Base-by-base conservation (phyloP, 2,797 vertebrate genomes). In the Spinus olivaceus region DNA sequence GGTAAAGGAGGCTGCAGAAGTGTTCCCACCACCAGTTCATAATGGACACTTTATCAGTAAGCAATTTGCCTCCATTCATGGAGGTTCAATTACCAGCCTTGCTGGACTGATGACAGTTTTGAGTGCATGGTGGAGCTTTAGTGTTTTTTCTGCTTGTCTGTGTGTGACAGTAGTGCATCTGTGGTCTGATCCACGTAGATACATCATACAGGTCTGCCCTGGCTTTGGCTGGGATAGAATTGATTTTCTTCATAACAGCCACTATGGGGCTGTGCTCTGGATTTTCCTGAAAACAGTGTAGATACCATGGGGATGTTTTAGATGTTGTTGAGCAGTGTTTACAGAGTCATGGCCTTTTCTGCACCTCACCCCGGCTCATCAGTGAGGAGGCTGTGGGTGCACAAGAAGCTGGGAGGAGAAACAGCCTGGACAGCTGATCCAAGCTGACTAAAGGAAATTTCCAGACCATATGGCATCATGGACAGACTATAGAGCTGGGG, bases 361-460 rank as follows among this genome's bases (percentile, higher is more conserved):
- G 18, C 4, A 23, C 4, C 28, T 81, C 21, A 17, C 2, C 1
- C 8, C 3, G 5, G 7, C 15, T 41, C 28, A 50, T 4, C 35
- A 51, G 30, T 0, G 9, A 70, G 22, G 9, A 44, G 27, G 6
- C 35, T 50, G 28, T 0, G 0, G 3, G 5, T 59, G 10, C 13
- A 32, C 28, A 56, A 37, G 51, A 24, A 37, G 5, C 0, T 78
- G 35, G 8, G 35, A 50, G 15, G 12, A 6, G 10, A 54, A 9
- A 27, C 15, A 59, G 15, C 15, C 3, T 7, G 30, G 50, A 53
- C 32, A 88, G 10, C 4, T 84, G 61, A 71, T 16, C 11, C 16
- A 12, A 7, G 2, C 27, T 3, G 5, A 39, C 24, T 16, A 39
- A 14, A 74, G 35, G 8, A 28, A 7, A 70, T 27, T 37, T 2